Percentiles rank a stretch among this genome's conserved stretches.
These are phyloP conservation scores for Biston betularia DNA, from an alignment of 2,888 invertebrate species.

Conservation along the genomic window DNA sequence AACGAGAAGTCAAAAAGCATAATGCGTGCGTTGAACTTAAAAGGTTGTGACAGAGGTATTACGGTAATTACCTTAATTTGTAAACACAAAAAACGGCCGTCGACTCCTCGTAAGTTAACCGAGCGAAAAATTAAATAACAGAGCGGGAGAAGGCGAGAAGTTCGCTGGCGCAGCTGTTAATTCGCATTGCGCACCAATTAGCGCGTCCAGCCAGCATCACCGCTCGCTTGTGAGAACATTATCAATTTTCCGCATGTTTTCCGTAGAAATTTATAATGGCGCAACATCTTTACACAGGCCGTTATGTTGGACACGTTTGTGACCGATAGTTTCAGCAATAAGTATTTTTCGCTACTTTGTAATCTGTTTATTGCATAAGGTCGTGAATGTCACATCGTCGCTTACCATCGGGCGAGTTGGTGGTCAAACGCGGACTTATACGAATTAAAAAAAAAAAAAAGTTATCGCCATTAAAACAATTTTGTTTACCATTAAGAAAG, in stretches of 20 bases:
- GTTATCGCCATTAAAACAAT: no score
- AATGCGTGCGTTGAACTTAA: slow-evolving; percentile 81
- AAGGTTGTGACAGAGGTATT: slow-evolving; percentile 82
- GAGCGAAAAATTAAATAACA: slow-evolving; percentile 69
- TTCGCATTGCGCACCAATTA: slow-evolving; percentile 60
- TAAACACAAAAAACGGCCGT: slow-evolving; percentile 79
- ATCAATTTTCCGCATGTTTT: slow-evolving; percentile 65
- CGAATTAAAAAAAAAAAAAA: no score
- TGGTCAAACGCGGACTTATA: no score
- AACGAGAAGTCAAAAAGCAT: slow-evolving; percentile 54
- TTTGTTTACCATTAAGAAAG: no score
- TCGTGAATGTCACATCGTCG: background rate
- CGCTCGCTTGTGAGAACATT: slow-evolving; percentile 54
- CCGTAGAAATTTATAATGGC: slow-evolving; percentile 61
- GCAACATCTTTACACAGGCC: slow-evolving; percentile 51
- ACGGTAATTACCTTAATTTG: slow-evolving; percentile 83
- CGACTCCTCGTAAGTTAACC: slow-evolving; percentile 62
- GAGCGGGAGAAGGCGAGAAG: slow-evolving; percentile 44
- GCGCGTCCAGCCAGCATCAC: slow-evolving; percentile 46
- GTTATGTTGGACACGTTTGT: slow-evolving; percentile 47
- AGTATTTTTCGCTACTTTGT: background rate
- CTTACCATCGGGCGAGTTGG: no score
- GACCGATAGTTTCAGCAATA: slow-evolving; percentile 5
- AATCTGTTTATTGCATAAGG: background rate
- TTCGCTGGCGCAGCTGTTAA: slow-evolving; percentile 31